Conservation (phyloP, 1,140 invertebrate genomes). For the Ridgeia piscesae region DNA sequence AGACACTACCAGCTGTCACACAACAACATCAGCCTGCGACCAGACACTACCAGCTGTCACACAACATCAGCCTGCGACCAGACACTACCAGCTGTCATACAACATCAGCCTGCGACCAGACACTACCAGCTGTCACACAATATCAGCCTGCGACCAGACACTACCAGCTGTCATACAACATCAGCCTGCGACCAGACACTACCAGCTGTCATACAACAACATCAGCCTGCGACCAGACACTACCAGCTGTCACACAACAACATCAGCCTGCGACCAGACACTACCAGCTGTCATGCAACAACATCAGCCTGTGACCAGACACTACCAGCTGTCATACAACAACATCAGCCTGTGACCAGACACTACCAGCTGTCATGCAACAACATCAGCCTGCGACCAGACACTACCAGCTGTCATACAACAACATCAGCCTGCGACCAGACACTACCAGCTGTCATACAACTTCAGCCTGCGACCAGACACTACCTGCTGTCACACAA, state of each 20-base stretch:
- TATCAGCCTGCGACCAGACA: constrained; percentile 70
- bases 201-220: too few species aligned
- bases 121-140: too few species aligned
- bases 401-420: too few species aligned
- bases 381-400: constrained; percentile 77
- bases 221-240: constrained; percentile 68
- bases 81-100: too few species aligned
- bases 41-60: too few species aligned
- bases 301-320: constrained; percentile 74
- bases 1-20: too few species aligned
- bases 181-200: constrained; percentile 68
- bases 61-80: constrained; percentile 81
- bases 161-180: too few species aligned
- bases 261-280: constrained; percentile 70
- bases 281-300: too few species aligned
- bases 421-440: constrained; percentile 81
- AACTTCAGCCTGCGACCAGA: constrained; percentile 74
- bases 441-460: too few species aligned
- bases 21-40: constrained; percentile 84
- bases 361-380: too few species aligned
- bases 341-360: constrained; percentile 74
- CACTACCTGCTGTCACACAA: background rate
- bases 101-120: constrained; percentile 74
- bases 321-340: too few species aligned
- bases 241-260: too few species aligned